A percentile compares a stretch with the other conserved stretches of the same genome.
Evolutionary conservation across 1,140 invertebrate genomes (phyloP).

Genomic region (Acyrthosiphon pisum): DNA sequence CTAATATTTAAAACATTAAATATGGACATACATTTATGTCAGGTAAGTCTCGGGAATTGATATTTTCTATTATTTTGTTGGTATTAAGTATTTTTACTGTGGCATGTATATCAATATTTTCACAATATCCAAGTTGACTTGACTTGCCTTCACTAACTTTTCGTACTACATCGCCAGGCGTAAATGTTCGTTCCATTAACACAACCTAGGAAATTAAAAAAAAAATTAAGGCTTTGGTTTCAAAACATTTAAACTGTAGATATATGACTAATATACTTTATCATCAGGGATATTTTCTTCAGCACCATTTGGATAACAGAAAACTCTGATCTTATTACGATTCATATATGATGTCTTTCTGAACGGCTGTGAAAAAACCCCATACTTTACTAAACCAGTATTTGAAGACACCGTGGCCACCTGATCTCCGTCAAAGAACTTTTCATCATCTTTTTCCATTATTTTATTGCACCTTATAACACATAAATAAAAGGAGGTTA

Average conservation of each 20-base stretch:
- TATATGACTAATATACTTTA: no score
- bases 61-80: no score
- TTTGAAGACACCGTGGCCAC: slow-evolving; percentile 84
- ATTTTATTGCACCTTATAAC: neutral
- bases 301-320: slow-evolving; percentile 79
- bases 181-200: slow-evolving; percentile 84
- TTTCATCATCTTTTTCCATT: slow-evolving; percentile 51
- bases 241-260: neutral
- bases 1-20: neutral
- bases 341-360: slow-evolving; percentile 70
- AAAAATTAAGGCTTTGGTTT: neutral
- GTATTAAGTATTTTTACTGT: no score
- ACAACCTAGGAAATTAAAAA: slow-evolving; percentile 69
- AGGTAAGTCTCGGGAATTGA: no score
- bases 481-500: neutral
- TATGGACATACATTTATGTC: no score
- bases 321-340: slow-evolving; percentile 78
- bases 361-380: slow-evolving; percentile 78
- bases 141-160: slow-evolving; percentile 85
- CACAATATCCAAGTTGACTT: slow-evolving; percentile 88
- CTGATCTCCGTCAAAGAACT: slow-evolving; percentile 86
- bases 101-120: slow-evolving; percentile 71
- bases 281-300: slow-evolving; percentile 72
- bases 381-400: slow-evolving; percentile 84
- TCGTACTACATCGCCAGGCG: slow-evolving; percentile 92